A percentile compares a stretch with the other conserved stretches of the same genome.
phyloP scores from a whole-genome alignment of 2,113 vertebrate species.

The Pelvicachromis taeniatus region DNA sequence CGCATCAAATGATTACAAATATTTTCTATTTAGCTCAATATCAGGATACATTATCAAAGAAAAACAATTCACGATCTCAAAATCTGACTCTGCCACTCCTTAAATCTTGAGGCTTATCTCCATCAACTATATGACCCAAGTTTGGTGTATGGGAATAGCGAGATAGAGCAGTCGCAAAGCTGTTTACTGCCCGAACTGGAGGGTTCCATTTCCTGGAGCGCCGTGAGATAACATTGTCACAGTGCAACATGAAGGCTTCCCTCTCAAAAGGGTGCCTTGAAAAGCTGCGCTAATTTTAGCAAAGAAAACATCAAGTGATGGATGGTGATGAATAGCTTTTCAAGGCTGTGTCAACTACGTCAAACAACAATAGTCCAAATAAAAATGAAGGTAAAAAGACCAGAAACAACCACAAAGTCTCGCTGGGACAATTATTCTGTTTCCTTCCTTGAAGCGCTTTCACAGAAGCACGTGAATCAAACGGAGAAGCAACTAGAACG shows the following conservation, averaged over 20 bases:
- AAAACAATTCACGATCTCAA: neutral
- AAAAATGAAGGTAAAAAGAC: constrained; percentile 25
- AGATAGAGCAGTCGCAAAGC: constrained; percentile 4
- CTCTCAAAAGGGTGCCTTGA: neutral
- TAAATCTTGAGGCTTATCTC: neutral
- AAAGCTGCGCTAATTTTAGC: constrained; percentile 10
- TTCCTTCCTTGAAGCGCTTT: constrained; percentile 40
- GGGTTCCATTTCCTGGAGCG: constrained; percentile 35
- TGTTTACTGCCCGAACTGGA: constrained; percentile 23
- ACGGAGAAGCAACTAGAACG: neutral
- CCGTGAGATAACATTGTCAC: constrained; percentile 56
- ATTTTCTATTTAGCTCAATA: neutral
- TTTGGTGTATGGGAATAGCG: constrained; percentile 18
- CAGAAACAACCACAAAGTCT: neutral
- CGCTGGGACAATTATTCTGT: neutral
- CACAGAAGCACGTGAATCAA: constrained; percentile 1
- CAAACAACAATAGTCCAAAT: constrained; percentile 32
- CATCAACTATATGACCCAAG: neutral
- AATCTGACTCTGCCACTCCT: neutral
- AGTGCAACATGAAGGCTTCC: constrained; percentile 17
- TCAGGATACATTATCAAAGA: neutral
- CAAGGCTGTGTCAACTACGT: constrained; percentile 13
- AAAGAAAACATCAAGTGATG: constrained; percentile 11
- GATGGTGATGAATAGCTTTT: neutral
- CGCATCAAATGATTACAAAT: neutral